Percentiles rank a stretch among this genome's conserved stretches.
phyloP scores from a whole-genome alignment of 1,140 invertebrate genomes.

The Prorops nasuta region DNA sequence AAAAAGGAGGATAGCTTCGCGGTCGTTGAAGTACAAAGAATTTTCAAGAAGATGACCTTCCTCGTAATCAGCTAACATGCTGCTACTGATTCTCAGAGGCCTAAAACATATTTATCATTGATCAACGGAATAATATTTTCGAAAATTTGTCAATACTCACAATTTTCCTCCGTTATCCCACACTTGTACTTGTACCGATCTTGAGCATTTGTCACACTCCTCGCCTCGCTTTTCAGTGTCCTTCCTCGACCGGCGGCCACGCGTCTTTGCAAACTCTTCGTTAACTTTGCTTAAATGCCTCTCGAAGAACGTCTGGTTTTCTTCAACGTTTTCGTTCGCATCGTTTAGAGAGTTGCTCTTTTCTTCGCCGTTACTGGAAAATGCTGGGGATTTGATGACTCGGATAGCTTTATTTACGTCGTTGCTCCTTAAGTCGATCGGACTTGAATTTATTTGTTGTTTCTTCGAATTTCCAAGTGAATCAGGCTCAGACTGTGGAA shows the following conservation, averaged over 20 bases:
- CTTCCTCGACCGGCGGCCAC: no score
- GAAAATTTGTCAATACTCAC: no score
- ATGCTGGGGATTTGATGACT: constrained; percentile 12
- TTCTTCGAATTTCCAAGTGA: no score
- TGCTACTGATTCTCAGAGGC: constrained; percentile 17
- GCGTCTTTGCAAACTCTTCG: no score
- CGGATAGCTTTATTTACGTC: constrained; percentile 1
- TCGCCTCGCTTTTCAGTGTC: no score
- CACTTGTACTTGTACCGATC: background rate
- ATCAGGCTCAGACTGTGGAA: no score
- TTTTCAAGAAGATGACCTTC: constrained; percentile 35
- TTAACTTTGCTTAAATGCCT: no score
- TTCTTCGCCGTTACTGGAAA: constrained; percentile 10
- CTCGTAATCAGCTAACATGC: constrained; percentile 5
- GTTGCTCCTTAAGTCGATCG: background rate
- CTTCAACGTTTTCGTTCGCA: no score
- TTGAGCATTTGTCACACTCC: no score
- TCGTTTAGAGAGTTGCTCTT: constrained; percentile 7
- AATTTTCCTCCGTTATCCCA: background rate
- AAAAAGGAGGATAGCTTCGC: constrained; percentile 61
- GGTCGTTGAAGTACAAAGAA: constrained; percentile 57
- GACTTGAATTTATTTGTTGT: no score
- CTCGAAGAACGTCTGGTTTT: no score
- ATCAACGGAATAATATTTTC: no score
- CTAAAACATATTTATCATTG: constrained; percentile 4